Evolutionary conservation across 2,888 invertebrate species (phyloP).

Genomic region (Doris montereyensis): DNA sequence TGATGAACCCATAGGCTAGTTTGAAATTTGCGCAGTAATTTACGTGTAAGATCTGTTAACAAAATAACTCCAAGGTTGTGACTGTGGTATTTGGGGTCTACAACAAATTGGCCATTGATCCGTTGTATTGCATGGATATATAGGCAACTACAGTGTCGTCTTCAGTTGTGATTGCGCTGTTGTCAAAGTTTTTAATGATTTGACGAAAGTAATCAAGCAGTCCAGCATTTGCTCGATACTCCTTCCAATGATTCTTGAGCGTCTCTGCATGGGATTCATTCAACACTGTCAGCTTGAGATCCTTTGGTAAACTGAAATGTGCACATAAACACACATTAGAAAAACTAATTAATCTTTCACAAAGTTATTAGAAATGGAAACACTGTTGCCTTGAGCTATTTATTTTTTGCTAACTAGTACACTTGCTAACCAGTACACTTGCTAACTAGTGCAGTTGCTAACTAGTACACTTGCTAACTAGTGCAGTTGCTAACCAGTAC

Average conservation of each 20-base stretch:
- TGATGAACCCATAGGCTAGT: conserved; percentile 63
- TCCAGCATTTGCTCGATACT: conserved; percentile 52
- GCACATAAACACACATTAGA: not conserved
- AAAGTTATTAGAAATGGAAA: not conserved
- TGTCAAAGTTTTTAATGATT: conserved; percentile 63
- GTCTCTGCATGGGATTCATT: conserved; percentile 52
- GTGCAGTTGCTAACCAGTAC: too few species aligned
- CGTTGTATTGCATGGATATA: conserved; percentile 66
- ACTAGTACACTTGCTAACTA: too few species aligned
- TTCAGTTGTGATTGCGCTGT: conserved; percentile 55
- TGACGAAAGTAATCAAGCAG: conserved; percentile 58
- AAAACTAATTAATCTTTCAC: not conserved
- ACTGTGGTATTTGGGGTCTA: conserved; percentile 56
- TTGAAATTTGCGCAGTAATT: conserved; percentile 53
- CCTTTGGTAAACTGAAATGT: conserved; percentile 60
- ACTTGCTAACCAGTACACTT: too few species aligned
- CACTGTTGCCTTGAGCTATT: not conserved
- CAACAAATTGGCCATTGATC: conserved; percentile 64
- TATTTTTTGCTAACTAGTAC: not conserved
- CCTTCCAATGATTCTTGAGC: conserved; percentile 56
- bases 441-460: too few species aligned
- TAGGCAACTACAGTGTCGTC: conserved; percentile 60
- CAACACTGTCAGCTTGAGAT: conserved; percentile 52
- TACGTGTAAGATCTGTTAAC: conserved; percentile 57
- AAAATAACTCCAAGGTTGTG: conserved; percentile 59